phyloP scores from a whole-genome alignment of 2,888 invertebrate genomes.

The Drosophila glabriapex region DNA sequence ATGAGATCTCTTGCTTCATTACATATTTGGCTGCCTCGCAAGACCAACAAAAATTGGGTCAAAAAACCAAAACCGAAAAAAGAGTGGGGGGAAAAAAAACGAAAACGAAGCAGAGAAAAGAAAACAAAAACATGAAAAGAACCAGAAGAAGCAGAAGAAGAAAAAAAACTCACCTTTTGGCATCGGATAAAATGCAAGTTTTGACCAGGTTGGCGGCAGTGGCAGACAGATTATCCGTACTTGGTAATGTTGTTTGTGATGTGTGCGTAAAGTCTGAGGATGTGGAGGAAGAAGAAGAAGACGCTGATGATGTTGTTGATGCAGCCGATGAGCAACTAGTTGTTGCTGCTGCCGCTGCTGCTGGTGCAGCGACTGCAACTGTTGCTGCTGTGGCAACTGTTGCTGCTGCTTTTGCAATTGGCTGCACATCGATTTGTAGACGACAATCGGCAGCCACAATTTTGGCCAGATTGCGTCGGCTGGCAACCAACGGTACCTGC shows the following conservation, averaged over 20 bases:
- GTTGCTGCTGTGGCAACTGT: constrained; percentile 34
- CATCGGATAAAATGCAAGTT: constrained; percentile 79
- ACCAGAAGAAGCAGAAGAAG: neutral
- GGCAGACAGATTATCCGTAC: constrained; percentile 75
- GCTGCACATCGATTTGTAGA: constrained; percentile 72
- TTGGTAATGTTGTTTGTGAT: constrained; percentile 76
- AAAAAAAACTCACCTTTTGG: constrained; percentile 78
- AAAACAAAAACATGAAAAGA: constrained; percentile 41
- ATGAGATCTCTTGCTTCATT: constrained; percentile 15
- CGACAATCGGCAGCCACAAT: constrained; percentile 76
- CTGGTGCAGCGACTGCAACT: constrained; percentile 38
- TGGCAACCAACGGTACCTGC: constrained; percentile 77
- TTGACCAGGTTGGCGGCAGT: constrained; percentile 79
- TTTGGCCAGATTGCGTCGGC: constrained; percentile 74
- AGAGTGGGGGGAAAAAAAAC: constrained; percentile 13
- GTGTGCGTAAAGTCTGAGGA: constrained; percentile 77
- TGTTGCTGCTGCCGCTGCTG: constrained; percentile 25
- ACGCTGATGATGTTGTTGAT: constrained; percentile 46
- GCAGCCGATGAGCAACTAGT: constrained; percentile 22
- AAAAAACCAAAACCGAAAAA: constrained; percentile 20
- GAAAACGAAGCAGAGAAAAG: constrained; percentile 1
- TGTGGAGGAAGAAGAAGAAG: constrained; percentile 57
- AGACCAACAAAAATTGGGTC: constrained; percentile 38
- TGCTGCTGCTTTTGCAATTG: constrained; percentile 41
- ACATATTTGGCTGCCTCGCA: constrained; percentile 6